Percentiles rank a stretch among this genome's conserved stretches.
phyloP scores from a whole-genome alignment of 2,888 invertebrate genomes.

The Hymenopus coronatus region DNA sequence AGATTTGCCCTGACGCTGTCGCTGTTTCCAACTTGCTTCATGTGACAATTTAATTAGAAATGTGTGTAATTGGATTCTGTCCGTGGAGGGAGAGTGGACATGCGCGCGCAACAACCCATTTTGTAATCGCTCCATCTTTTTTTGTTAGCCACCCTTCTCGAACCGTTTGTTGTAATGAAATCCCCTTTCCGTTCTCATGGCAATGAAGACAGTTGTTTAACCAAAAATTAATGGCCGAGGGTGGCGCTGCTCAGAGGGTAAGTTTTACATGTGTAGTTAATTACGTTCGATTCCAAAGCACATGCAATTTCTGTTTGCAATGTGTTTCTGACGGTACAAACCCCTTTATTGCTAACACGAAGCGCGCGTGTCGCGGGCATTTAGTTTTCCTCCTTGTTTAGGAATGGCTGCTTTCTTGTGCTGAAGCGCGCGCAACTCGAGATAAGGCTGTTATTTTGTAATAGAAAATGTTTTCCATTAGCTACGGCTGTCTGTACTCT shows the following conservation, averaged over 20 bases:
- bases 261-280: not conserved
- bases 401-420: too few species aligned
- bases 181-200: not conserved
- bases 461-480: too few species aligned
- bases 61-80: conserved; percentile 13
- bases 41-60: conserved; percentile 15
- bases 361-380: not conserved
- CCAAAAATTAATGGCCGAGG: not conserved
- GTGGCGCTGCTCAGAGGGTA: not conserved
- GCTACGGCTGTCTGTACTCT: too few species aligned
- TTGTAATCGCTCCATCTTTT: not conserved
- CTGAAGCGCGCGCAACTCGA: too few species aligned
- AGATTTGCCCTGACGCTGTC: not conserved
- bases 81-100: not conserved
- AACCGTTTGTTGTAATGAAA: not conserved
- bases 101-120: not conserved
- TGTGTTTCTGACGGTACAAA: not conserved
- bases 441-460: too few species aligned
- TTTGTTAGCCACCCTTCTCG: not conserved
- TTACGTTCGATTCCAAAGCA: not conserved
- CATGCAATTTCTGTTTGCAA: not conserved
- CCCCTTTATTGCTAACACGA: not conserved
- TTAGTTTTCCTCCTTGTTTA: not conserved
- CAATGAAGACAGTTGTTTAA: not conserved
- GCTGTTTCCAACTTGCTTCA: not conserved